Percentiles rank a stretch among this genome's conserved stretches.
These are phyloP conservation scores for Andricus quercusramuli DNA, from an alignment of 2,888 invertebrate species.

Conservation along the genomic window DNA sequence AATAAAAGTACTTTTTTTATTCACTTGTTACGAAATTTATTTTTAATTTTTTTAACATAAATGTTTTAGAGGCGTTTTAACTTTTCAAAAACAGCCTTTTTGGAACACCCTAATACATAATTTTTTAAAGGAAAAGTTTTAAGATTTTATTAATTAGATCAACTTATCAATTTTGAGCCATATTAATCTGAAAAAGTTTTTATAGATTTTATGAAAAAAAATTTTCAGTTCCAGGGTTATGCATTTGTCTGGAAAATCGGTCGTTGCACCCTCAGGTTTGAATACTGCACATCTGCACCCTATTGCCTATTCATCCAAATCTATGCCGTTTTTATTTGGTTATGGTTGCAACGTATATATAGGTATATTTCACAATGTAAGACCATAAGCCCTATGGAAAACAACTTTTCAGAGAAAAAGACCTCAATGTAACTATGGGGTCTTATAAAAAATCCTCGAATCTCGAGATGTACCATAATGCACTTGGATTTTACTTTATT, in stretches of 20 bases:
- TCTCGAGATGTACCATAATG: background rate
- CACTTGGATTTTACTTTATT: conserved; percentile 11
- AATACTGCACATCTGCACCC: conserved; percentile 33
- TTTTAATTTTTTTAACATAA: too few relatives aligned
- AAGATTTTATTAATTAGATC: too few relatives aligned
- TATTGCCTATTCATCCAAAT: conserved; percentile 22
- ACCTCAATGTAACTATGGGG: conserved; percentile 1
- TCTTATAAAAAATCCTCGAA: conserved; percentile 20
- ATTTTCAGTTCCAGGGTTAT: background rate
- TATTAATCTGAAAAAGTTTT: background rate
- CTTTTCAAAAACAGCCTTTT: too few relatives aligned
- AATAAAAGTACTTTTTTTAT: too few relatives aligned
- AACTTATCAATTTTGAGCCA: background rate
- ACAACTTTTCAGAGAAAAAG: conserved; percentile 22
- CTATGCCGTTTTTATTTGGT: conserved; percentile 23
- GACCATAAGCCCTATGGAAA: conserved; percentile 12
- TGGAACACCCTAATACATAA: too few relatives aligned
- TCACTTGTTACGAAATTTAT: too few relatives aligned
- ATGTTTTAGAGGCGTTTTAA: too few relatives aligned
- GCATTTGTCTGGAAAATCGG: background rate
- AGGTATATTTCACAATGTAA: conserved; percentile 33
- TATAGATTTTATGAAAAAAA: background rate
- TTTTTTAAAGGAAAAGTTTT: too few relatives aligned
- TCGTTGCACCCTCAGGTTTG: background rate
- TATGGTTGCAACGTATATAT: conserved; percentile 23